Evolutionary conservation across 1,140 invertebrate species (phyloP), one percentile per base, ranked within the genome.

Genomic region (Diploscapter pachys): DNA sequence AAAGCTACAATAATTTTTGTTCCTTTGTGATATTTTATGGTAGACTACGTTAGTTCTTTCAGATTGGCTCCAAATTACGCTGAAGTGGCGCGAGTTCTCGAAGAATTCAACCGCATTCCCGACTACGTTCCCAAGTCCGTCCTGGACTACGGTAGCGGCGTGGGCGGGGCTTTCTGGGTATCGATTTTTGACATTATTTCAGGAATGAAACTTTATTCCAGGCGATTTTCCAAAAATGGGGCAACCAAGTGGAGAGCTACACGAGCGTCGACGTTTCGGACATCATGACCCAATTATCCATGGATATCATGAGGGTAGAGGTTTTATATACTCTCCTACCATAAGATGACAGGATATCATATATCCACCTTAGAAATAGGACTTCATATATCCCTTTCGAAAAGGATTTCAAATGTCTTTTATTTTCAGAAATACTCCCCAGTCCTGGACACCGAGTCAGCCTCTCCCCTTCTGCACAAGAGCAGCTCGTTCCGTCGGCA

Each of bases 31-130:
- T 31, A 31, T 31, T 31, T 31, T 31, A 1, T 31, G 31, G 31
- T 31, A 31, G 1, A 1, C 31, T 31, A 31, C 31, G 31, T 0
- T 31, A 31, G 0, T 31, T 31, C 31, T 31, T 56, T 59, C 8
- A 8, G 68, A 61, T 9, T 70, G 31, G 68, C 68, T 6, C 68
- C 68, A 11, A 70, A 70, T 53, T 70, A 70, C 31, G 68, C 68
- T 13, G 68, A 70, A 61, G 62, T 70, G n/a, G 11, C 68, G 2
- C 59, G 68, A 70, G 4, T 5, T 59, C 56, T 70, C 3, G 68
- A 70, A 50, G 68, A 70, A 70, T 70, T 70, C 56, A 70, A 70
- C 9, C 50, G 55, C 8, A 70, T 70, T 50, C 56, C 68, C 4
- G 68, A 61, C 31, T 70, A 61, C 53, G 49, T 61, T 52, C 68